phyloP scores from a whole-genome alignment of 2,113 vertebrate species.

The Podarcis muralis region DNA sequence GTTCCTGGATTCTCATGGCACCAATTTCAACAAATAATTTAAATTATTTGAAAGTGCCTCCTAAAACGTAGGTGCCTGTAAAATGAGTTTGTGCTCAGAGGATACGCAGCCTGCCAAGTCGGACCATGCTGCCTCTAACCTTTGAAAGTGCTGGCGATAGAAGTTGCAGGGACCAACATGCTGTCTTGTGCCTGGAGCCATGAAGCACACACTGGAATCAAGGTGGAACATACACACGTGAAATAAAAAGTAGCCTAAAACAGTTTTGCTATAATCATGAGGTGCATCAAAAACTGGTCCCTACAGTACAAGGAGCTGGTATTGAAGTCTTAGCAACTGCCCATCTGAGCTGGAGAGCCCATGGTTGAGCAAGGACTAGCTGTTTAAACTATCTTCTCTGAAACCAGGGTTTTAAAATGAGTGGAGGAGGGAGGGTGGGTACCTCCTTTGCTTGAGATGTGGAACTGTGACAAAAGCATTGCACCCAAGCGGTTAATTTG shows the following conservation, averaged over 20 bases:
- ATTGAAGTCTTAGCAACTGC: conserved; percentile 45
- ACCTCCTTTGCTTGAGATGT: conserved; percentile 51
- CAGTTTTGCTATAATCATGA: conserved; percentile 16
- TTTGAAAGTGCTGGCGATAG: background rate
- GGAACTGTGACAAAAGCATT: conserved; percentile 47
- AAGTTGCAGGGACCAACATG: fast-evolving
- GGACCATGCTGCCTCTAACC: background rate
- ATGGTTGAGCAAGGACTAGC: conserved; percentile 64
- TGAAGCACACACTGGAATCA: fast-evolving
- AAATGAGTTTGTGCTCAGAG: background rate
- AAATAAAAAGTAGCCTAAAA: background rate
- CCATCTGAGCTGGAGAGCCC: conserved; percentile 63
- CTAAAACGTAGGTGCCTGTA: background rate
- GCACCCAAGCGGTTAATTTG: background rate
- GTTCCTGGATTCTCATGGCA: background rate
- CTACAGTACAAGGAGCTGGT: background rate
- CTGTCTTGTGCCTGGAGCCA: background rate
- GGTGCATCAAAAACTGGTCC: background rate
- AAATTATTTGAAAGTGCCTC: background rate
- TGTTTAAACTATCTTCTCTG: conserved; percentile 65
- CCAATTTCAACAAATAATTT: background rate
- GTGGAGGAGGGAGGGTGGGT: conserved; percentile 65
- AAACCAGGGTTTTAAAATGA: conserved; percentile 63
- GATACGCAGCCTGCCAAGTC: background rate
- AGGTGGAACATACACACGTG: background rate